Evolutionary conservation across 2,113 vertebrate species (phyloP).

Genomic region (Lycaon pictus): DNA sequence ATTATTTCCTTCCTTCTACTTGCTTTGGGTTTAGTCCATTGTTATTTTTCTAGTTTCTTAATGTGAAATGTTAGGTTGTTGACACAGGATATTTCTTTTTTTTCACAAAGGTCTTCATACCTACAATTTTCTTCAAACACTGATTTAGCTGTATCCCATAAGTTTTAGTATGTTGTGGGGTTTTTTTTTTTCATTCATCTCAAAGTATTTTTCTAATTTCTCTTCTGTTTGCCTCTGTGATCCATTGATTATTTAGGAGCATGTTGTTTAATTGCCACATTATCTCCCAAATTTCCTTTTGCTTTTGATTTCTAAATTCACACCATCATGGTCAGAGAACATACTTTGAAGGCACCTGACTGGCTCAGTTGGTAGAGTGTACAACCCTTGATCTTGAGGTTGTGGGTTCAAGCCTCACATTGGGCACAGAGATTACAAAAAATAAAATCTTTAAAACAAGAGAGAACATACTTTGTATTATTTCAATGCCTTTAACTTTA

Average conservation of each 20-base stretch:
- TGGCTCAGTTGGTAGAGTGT: neutral
- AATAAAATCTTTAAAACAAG: neutral
- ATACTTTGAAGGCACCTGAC: neutral
- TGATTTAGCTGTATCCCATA: neutral
- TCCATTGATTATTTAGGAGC: neutral
- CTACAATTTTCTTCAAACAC: neutral
- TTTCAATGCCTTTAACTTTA: neutral
- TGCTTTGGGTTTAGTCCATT: neutral
- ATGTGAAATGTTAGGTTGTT: neutral
- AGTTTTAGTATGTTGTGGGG: neutral
- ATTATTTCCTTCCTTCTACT: neutral
- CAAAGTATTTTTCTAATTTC: neutral
- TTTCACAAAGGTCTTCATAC: neutral
- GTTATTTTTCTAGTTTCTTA: neutral
- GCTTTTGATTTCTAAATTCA: neutral
- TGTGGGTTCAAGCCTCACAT: too few relatives aligned
- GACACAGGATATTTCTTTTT: neutral
- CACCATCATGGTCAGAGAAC: neutral
- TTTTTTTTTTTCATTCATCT: neutral
- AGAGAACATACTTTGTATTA: neutral
- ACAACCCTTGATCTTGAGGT: neutral
- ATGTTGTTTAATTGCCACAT: neutral
- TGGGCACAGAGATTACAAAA: too few relatives aligned
- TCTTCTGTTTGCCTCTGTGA: neutral
- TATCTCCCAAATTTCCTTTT: neutral